phyloP scores from a whole-genome alignment of 64 coral and sea anemone genomes.

The Montipora efflorescens region DNA sequence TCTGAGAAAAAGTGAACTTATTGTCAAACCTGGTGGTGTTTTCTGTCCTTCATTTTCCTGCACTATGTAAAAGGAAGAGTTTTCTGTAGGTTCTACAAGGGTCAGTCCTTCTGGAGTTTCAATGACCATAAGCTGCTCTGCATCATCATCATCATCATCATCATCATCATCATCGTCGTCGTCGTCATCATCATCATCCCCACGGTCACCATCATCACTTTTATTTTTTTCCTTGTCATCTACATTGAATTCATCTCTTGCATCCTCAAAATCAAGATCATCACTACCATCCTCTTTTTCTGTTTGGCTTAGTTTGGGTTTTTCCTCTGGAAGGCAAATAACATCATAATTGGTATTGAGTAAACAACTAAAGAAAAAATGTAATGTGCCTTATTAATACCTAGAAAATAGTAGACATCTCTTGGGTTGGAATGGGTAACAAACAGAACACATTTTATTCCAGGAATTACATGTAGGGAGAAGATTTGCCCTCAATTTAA shows the following conservation, averaged over 20 bases:
- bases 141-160: slow-evolving; percentile 52
- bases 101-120: slow-evolving; percentile 93
- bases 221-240: slow-evolving; percentile 18
- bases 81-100: slow-evolving; percentile 77
- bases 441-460: too few relatives aligned
- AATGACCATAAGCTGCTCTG: slow-evolving; percentile 80
- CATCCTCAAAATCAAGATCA: background rate
- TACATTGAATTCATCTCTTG: slow-evolving; percentile 23
- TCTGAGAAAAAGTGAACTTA: background rate
- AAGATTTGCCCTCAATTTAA: too few relatives aligned
- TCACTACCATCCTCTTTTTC: background rate
- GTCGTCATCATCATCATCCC: slow-evolving; percentile 30
- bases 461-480: too few relatives aligned
- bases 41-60: slow-evolving; percentile 83
- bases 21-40: slow-evolving; percentile 67
- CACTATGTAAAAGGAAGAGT: slow-evolving; percentile 64
- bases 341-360: background rate
- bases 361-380: background rate
- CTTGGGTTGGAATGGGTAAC: too few relatives aligned
- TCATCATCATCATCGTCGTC: background rate
- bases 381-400: background rate
- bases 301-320: background rate
- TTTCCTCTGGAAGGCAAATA: background rate
- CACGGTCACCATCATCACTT: slow-evolving; percentile 1
- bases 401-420: too few relatives aligned